Evolutionary conservation across 2,797 vertebrate genomes (phyloP), one percentile per base, ranked within the genome.

Genomic region (Parauchenoglanis punctatus): DNA sequence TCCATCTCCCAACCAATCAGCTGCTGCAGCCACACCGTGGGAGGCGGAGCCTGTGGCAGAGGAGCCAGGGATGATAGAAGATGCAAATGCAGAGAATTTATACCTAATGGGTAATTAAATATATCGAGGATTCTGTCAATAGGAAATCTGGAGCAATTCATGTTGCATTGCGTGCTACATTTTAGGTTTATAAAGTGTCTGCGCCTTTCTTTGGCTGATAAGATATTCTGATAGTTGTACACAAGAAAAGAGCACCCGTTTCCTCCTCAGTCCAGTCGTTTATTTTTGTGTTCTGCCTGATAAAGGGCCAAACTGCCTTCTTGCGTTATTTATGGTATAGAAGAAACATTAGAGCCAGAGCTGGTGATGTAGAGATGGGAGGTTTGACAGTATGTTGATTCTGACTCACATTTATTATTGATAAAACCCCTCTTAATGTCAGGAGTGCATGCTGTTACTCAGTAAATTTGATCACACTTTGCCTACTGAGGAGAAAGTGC

Each of bases 41-140:
- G 99, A 98, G n/a, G 88, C 95, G 13, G 95, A 95, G 89, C 94
- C 94, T 15, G 93, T 96, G 89, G 92, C 87, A 40, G 98, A 98
- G 70, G 98, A 99, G 88, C 92, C 94, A 0, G 95, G 94, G n/a
- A 86, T 93, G 0, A 54, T 93, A 4, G 96, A 96, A 0, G 97
- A 99, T 5, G 95, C 96, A 86, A 97, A 97, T 49, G 97, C 96
- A 4, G 98, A 99, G 92, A 98, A 97, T 89, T 97, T 99, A 15
- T 99, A 99, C 70, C 88, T 98, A 89, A 96, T 99, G 95, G 98
- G 98, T 99, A 90, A 86, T 56, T 54, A 49, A 25, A 5, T 72
- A 7, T 59, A 13, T 56, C 25, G 1, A 28, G 8, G 25, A 7
- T 35, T 68, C 35, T n/a, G 7, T 40, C 40, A 81, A 44, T 25